Base-by-base conservation (phyloP, 2,113 vertebrate species). In the Entelurus aequoreus region DNA sequence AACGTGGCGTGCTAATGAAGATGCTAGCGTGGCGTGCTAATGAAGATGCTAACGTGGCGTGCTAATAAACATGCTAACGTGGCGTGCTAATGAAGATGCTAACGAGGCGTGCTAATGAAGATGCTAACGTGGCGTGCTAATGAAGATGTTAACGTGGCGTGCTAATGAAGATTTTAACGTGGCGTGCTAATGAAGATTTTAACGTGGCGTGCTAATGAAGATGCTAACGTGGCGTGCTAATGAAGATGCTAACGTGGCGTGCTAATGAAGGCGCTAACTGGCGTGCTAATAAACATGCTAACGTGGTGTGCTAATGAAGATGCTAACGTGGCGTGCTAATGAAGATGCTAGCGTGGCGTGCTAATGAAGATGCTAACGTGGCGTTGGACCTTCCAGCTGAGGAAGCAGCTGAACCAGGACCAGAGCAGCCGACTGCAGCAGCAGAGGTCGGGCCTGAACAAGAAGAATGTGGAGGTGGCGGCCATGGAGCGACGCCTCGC, bases 371-470 rank as follows among this genome's bases (percentile, higher is more conserved):
- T 55, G 28, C 6, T 47, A 19, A 8, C 1, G 2, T 37, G 13
- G 0, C 8, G 16, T 16, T 48, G 19, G 4, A 11, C 51, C 15
- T 35, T 28, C 3, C 4, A 98, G 95, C 51, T 96, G 82, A 92
- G 93, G 83, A 96, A 94, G 88, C 93, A 93, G 75, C 82, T 95
- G 90, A 98, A 97, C 80, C 93, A 94, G 79, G 94, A 97, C 58
- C 95, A 96, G 90, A 94, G 91, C 76, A 83, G 84, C 75, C 87
- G 92, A 76, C 92, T 97, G 81, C 94, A 96, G 79, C 93, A 94
- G 83, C 94, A 95, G 88, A 90, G 93, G 65, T 95, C 95, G 71
- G 91, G 85, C 69, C 90, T 98, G 85, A 95, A 91, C 80, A 94
- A 93, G 78, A 92, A 91, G 74, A 95, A 94, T 79, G 90, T 90